Percentiles rank a stretch among this genome's conserved stretches.
phyloP scores from a whole-genome alignment of 2,113 vertebrate genomes.

The Elephas maximus region DNA sequence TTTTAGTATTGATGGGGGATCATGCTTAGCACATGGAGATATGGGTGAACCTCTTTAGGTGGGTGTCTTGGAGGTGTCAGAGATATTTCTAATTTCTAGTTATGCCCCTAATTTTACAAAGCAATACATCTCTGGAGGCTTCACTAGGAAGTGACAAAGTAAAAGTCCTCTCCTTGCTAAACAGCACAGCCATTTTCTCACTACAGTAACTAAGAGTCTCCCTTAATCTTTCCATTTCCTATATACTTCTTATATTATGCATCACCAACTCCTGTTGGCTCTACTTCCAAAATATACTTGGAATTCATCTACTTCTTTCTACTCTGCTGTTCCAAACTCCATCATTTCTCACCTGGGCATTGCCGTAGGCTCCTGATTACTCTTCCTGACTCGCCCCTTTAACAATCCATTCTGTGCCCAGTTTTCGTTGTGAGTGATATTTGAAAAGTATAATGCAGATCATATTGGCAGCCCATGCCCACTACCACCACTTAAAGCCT shows the following conservation, averaged over 20 bases:
- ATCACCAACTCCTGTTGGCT: not conserved
- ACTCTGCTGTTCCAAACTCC: not conserved
- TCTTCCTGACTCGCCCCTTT: not conserved
- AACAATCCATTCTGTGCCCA: not conserved
- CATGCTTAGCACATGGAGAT: constrained; percentile 65
- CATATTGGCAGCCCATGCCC: not conserved
- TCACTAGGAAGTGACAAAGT: not conserved
- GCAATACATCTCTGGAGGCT: not conserved
- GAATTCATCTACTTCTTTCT: not conserved
- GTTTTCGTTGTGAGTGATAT: not conserved
- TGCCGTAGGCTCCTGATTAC: not conserved
- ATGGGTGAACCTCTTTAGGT: constrained; percentile 53
- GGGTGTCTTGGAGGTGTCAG: constrained; percentile 27
- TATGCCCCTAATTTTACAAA: constrained; percentile 35
- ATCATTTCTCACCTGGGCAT: not conserved
- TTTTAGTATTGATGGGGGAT: constrained; percentile 69
- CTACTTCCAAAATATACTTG: not conserved
- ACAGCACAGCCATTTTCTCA: not conserved
- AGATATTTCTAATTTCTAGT: constrained; percentile 65
- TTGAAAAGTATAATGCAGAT: constrained; percentile 29
- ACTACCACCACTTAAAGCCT: not conserved
- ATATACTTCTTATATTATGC: not conserved
- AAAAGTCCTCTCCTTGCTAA: constrained; percentile 4
- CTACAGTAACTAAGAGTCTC: not conserved
- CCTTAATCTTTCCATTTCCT: not conserved